Percentiles rank a stretch among this genome's conserved stretches.
phyloP scores from a whole-genome alignment of 2,888 invertebrate genomes.

The Andrena haemorrhoa region DNA sequence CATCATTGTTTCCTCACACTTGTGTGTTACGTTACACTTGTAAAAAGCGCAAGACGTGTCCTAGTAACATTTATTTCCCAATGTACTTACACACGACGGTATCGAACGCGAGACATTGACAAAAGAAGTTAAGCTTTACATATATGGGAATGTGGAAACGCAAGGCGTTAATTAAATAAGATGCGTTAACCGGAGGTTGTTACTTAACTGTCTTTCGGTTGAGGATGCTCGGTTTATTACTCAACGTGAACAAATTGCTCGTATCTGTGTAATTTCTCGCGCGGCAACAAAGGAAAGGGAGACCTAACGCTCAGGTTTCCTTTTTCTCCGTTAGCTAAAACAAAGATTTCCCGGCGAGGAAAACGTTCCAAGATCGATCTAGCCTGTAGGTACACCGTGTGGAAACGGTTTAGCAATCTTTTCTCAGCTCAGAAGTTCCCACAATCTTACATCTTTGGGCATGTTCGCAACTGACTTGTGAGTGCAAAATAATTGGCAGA shows the following conservation, averaged over 20 bases:
- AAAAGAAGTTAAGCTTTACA: conserved; percentile 23
- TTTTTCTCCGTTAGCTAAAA: conserved; percentile 29
- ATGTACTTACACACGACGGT: no score
- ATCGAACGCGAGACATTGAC: not conserved
- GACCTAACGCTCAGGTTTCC: conserved; percentile 45
- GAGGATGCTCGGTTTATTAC: conserved; percentile 65
- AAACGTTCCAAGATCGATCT: conserved; percentile 45
- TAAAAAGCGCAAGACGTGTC: no score
- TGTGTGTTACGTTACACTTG: no score
- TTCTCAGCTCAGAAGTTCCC: conserved; percentile 17
- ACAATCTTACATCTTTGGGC: not conserved
- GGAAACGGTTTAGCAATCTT: conserved; percentile 47
- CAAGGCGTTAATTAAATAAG: conserved; percentile 65
- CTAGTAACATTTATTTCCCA: no score
- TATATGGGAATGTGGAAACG: conserved; percentile 13
- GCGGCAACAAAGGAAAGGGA: conserved; percentile 65
- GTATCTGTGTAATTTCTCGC: conserved; percentile 67
- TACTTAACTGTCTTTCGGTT: conserved; percentile 65
- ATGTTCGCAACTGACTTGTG: conserved; percentile 21
- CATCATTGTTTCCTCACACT: no score
- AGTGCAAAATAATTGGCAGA: not conserved
- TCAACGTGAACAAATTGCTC: conserved; percentile 70
- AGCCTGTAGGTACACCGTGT: conserved; percentile 12
- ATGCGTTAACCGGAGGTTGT: conserved; percentile 71
- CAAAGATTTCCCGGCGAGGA: conserved; percentile 47